Percentiles rank a stretch among this genome's conserved stretches.
Conservation (phyloP, 2,797 vertebrate species). For the Poecilia picta region DNA sequence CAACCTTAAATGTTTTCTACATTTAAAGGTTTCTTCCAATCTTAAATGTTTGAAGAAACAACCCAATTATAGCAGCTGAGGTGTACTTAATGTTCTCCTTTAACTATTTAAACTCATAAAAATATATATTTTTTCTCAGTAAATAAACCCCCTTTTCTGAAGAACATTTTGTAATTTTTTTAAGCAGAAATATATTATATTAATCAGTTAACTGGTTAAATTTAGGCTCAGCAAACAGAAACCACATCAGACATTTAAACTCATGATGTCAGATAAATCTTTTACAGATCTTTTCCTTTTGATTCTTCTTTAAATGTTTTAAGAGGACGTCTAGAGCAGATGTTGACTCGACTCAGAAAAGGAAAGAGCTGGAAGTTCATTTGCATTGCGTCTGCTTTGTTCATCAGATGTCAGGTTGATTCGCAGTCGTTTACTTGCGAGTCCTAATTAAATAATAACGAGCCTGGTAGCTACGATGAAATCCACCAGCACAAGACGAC, state of each 20-base stretch:
- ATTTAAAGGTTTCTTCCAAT: no score
- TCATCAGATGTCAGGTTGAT: conserved; percentile 42
- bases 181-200: neutral
- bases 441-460: conserved; percentile 52
- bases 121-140: neutral
- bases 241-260: neutral
- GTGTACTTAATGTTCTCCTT: neutral
- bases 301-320: neutral
- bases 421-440: conserved; percentile 7
- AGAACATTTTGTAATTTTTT: neutral
- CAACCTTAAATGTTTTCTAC: no score
- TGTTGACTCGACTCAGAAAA: neutral
- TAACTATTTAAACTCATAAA: neutral
- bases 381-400: conserved; percentile 14
- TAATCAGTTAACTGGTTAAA: neutral
- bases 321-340: neutral
- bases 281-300: neutral
- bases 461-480: conserved; percentile 21
- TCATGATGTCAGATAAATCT: neutral
- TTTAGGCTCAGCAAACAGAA: neutral
- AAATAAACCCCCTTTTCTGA: neutral
- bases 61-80: neutral
- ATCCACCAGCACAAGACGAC: conserved; percentile 21
- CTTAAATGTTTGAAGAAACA: neutral
- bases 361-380: conserved; percentile 2